Evolutionary conservation across 2,888 invertebrate species (phyloP), one percentile per base, ranked within the genome.

Genomic region (Parascotia fuliginaria): DNA sequence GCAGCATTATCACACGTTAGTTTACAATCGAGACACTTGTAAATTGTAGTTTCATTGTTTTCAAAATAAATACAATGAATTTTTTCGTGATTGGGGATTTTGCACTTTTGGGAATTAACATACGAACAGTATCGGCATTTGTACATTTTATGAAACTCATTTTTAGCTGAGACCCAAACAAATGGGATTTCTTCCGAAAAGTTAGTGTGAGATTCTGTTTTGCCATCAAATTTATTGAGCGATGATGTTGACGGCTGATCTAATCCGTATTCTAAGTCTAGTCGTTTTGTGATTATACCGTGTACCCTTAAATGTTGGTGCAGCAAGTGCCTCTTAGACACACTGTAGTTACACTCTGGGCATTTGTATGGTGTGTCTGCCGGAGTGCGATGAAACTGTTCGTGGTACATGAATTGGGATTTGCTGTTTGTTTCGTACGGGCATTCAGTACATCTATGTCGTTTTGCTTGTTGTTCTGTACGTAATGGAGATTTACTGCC

Each of bases 361-460:
- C 98, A 98, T 80, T 96, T 96, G 83, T 95, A 96, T n/a, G 95
- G 95, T 0, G 95, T 95, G 34, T 94, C 94, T 42, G 95, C 93
- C 0, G 95, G 94, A 29, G 86, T 76, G 11, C 95, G 93, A 77
- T 98, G 98, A 78, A 97, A 96, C 75, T 97, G 97, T 75, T 96
- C 96, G 76, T 97, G 97, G 77, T 97, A 97, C 77, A 96, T 94
- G 83, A 95, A 97, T 81, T 97, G 97, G 16, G 96, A 96, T 81
- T 96, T 96, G 79, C 96, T 96, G 77, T 97, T 96, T 29, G 96
- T 96, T 62, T 96, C 95, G 78, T 96, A 97, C 0, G 97, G 97
- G 81, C 97, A 97, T 45, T 95, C 94, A 3, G 94, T 93, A 77
- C 97, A 98, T 75, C 94, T 94, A 80, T 96, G 96, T 54, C 96